These are phyloP conservation scores for Oreochromis grahami DNA, from an alignment of 2,797 vertebrate species.

Conservation along the genomic window DNA sequence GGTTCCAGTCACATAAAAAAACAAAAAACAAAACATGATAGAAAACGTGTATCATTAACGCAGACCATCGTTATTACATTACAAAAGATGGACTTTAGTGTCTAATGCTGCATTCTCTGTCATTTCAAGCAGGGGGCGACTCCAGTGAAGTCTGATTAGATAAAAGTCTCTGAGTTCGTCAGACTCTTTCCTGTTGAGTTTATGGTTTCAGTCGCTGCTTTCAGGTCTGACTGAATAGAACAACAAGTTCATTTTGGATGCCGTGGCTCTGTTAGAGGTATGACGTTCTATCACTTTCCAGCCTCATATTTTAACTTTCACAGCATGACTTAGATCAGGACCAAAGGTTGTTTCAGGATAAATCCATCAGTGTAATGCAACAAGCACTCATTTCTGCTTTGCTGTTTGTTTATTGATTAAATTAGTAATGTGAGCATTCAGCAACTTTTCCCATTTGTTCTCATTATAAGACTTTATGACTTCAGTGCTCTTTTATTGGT, in stretches of 20 bases:
- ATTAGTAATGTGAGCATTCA: background rate
- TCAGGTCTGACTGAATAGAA: background rate
- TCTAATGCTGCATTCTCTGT: background rate
- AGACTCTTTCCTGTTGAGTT: background rate
- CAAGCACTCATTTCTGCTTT: background rate
- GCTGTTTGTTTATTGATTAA: background rate
- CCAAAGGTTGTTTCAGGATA: background rate
- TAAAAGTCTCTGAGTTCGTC: background rate
- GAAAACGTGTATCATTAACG: background rate
- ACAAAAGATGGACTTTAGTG: background rate
- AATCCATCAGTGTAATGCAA: background rate
- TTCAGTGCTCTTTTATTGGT: background rate
- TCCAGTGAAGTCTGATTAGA: background rate
- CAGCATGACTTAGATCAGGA: background rate
- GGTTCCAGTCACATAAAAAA: background rate
- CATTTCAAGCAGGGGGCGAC: background rate
- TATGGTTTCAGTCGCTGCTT: background rate
- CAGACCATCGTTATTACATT: background rate
- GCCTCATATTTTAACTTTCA: background rate
- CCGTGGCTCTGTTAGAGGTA: background rate
- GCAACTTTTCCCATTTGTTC: background rate
- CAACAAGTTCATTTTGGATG: background rate
- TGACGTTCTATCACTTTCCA: background rate
- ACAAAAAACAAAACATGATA: background rate
- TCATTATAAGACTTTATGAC: background rate